A percentile compares a stretch with the other conserved stretches of the same genome.
phyloP scores from a whole-genome alignment of 2,113 vertebrate genomes.

The Pristiophorus japonicus region DNA sequence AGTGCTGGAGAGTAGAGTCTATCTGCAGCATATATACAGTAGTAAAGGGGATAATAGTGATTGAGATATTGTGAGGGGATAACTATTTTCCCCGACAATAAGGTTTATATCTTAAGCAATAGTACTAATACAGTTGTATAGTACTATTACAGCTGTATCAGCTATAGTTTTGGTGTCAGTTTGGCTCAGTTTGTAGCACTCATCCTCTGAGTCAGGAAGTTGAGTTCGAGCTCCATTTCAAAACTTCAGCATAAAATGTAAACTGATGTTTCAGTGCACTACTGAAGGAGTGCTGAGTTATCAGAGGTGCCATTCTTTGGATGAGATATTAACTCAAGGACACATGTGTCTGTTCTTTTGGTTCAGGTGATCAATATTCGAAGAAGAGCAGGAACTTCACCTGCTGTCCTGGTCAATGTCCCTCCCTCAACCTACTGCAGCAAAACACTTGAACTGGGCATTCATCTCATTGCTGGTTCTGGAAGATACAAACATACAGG shows the following conservation, averaged over 20 bases:
- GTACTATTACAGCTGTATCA: not conserved
- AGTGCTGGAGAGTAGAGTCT: not conserved
- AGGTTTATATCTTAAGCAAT: too few species aligned
- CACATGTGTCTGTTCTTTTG: not conserved
- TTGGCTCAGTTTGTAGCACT: not conserved
- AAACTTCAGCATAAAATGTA: not conserved
- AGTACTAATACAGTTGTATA: not conserved
- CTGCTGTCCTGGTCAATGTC: not conserved
- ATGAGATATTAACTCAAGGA: not conserved
- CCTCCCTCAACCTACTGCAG: not conserved
- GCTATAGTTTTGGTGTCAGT: not conserved
- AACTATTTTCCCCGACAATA: not conserved
- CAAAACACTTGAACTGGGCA: not conserved
- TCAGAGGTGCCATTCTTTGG: not conserved
- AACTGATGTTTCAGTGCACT: not conserved
- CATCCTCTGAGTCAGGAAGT: not conserved
- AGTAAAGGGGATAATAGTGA: not conserved
- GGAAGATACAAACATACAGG: not conserved
- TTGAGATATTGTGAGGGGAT: not conserved
- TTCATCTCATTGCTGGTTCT: not conserved
- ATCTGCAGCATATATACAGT: not conserved
- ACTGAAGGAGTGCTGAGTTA: not conserved
- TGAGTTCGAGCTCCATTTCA: not conserved
- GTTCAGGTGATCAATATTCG: not conserved
- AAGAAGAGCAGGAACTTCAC: not conserved